Percentiles rank a stretch among this genome's conserved stretches.
Evolutionary conservation across 1,140 invertebrate genomes (phyloP).

Genomic region (Camponotus vicinus): DNA sequence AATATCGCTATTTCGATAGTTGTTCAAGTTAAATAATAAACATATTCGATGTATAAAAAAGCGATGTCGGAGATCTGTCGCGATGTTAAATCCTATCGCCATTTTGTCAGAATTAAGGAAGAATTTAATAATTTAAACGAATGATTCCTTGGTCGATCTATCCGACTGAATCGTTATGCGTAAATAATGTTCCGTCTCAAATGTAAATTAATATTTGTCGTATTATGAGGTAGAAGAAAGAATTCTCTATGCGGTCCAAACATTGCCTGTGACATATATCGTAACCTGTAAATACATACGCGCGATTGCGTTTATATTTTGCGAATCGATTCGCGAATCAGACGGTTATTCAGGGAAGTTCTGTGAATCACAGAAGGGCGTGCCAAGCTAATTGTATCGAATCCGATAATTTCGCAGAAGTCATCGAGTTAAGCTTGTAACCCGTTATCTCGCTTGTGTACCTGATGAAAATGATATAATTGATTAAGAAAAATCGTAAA

Average conservation of each 20-base stretch:
- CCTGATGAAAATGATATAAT: slow-evolving; percentile 64
- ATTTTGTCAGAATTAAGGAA: slow-evolving; percentile 6
- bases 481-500: background rate
- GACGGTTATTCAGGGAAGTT: slow-evolving; percentile 13
- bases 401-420: background rate
- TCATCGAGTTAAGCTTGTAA: slow-evolving; percentile 27
- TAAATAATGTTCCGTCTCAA: slow-evolving; percentile 25
- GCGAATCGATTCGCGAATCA: slow-evolving; percentile 18
- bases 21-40: slow-evolving; percentile 15
- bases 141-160: slow-evolving; percentile 4
- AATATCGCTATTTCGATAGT: slow-evolving; percentile 9
- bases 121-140: slow-evolving; percentile 5
- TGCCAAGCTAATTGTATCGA: slow-evolving; percentile 42
- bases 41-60: background rate
- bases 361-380: slow-evolving; percentile 6
- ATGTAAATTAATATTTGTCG: slow-evolving; percentile 9
- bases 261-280: slow-evolving; percentile 12
- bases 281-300: background rate
- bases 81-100: background rate
- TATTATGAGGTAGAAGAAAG: background rate
- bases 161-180: background rate
- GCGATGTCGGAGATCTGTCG: background rate
- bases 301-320: slow-evolving; percentile 20
- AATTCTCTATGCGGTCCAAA: slow-evolving; percentile 25
- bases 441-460: slow-evolving; percentile 56